Evolutionary conservation across 2,113 vertebrate species (phyloP).

Genomic region (Sprattus sprattus): DNA sequence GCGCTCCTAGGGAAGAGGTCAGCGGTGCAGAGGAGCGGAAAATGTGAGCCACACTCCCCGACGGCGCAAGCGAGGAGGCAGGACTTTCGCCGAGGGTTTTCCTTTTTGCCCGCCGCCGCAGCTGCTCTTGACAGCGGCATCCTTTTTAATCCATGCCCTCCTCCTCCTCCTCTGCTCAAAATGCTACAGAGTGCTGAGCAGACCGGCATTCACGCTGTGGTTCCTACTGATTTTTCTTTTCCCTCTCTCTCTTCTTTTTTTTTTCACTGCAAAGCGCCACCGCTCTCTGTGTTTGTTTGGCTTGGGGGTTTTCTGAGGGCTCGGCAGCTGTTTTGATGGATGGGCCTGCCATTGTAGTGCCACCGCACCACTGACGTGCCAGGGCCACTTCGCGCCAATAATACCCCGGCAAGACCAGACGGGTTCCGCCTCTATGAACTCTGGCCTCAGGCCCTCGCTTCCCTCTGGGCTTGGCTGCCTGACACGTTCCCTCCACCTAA

Average conservation of each 20-base stretch:
- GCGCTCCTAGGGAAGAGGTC: conserved; percentile 46
- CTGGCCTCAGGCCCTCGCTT: background rate
- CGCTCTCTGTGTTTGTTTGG: conserved; percentile 28
- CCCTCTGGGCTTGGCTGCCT: background rate
- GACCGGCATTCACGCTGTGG: conserved; percentile 16
- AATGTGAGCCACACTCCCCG: conserved; percentile 46
- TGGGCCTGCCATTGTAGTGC: conserved; percentile 42
- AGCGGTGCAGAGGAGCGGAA: conserved; percentile 47
- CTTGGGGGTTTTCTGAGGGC: conserved; percentile 38
- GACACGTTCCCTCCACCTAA: background rate
- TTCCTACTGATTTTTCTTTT: conserved; percentile 1
- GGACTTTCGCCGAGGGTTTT: background rate
- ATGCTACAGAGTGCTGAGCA: background rate
- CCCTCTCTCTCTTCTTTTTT: background rate
- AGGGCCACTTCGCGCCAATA: conserved; percentile 29
- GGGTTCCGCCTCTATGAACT: conserved; percentile 7
- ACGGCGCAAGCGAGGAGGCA: conserved; percentile 25
- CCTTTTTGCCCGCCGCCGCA: conserved; percentile 22
- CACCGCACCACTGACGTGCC: background rate
- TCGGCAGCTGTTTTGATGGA: conserved; percentile 48
- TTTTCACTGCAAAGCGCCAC: background rate
- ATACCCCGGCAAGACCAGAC: conserved; percentile 7
- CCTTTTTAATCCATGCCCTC: conserved; percentile 32
- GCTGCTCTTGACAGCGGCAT: conserved; percentile 32
- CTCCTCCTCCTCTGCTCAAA: background rate